These are phyloP conservation scores for Metalampra italica DNA, from an alignment of 2,888 invertebrate genomes.

Conservation along the genomic window DNA sequence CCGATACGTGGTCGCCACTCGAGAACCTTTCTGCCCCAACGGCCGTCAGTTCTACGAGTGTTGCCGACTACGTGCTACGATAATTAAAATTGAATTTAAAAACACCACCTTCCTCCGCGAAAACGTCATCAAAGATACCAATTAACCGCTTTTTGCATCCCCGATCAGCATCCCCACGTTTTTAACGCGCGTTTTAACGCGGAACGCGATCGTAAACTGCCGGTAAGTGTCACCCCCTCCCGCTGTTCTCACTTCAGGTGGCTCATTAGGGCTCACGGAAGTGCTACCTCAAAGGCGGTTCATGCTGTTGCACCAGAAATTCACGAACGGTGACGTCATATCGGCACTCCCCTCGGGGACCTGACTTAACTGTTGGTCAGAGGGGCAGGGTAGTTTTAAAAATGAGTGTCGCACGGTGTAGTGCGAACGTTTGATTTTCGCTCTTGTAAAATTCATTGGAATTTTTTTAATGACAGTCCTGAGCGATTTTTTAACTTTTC, in stretches of 20 bases:
- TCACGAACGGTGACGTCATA: too few relatives aligned
- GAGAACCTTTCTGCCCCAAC: too few relatives aligned
- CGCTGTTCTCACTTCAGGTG: constrained; percentile 43
- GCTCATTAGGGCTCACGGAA: constrained; percentile 55
- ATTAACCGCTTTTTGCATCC: constrained; percentile 27
- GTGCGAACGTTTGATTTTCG: constrained; percentile 5
- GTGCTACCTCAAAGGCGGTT: constrained; percentile 51
- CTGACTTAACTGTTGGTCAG: too few relatives aligned
- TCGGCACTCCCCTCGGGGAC: too few relatives aligned
- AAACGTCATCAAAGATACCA: constrained; percentile 49
- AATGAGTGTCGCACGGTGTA: too few relatives aligned
- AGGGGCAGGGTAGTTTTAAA: too few relatives aligned
- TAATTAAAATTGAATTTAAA: too few relatives aligned
- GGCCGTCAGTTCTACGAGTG: too few relatives aligned
- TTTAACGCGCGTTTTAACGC: constrained; percentile 51
- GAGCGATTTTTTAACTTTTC: constrained; percentile 2
- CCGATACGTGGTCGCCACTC: too few relatives aligned
- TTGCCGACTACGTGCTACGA: too few relatives aligned
- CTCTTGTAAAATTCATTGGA: constrained; percentile 14
- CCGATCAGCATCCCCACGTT: constrained; percentile 27
- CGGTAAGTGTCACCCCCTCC: constrained; percentile 19
- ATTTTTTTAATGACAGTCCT: constrained; percentile 10
- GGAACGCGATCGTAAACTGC: constrained; percentile 40
- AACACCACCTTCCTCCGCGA: constrained; percentile 1
- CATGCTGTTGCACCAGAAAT: background rate